Evolutionary conservation across 2,113 vertebrate genomes (phyloP).

Genomic region (Mirounga angustirostris): DNA sequence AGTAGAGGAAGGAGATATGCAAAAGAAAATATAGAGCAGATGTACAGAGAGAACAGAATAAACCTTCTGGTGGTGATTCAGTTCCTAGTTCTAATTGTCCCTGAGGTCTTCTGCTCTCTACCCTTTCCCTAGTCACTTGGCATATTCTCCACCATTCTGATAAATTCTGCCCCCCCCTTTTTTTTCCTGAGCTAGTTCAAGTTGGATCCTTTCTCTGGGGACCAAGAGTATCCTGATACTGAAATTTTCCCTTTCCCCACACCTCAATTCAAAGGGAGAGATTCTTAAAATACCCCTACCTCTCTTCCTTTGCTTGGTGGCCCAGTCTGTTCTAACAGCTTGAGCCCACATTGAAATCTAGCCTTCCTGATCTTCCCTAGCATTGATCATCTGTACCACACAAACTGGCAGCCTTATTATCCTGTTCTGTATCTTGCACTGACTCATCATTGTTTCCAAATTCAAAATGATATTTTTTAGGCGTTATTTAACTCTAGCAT

Average conservation of each 20-base stretch:
- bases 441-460: conserved; percentile 68
- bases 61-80: background rate
- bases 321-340: conserved; percentile 18
- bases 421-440: conserved; percentile 57
- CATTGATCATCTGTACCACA: conserved; percentile 56
- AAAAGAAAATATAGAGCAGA: background rate
- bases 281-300: background rate
- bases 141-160: background rate
- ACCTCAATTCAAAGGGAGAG: background rate
- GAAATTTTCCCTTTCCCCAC: background rate
- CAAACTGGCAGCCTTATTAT: conserved; percentile 55
- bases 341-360: conserved; percentile 27
- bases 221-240: background rate
- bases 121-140: background rate
- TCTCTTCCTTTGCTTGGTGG: background rate
- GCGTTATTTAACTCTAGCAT: conserved; percentile 63
- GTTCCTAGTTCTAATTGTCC: background rate
- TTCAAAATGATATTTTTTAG: conserved; percentile 58
- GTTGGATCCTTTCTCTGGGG: background rate
- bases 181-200: background rate
- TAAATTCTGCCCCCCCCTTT: background rate
- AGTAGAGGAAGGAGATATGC: background rate
- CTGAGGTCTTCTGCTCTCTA: rapidly evolving
- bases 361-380: background rate
- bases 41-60: background rate